Percentiles rank a stretch among this genome's conserved stretches.
These are phyloP conservation scores for Indri indri DNA, from an alignment of 2,113 vertebrate genomes.

Conservation along the genomic window DNA sequence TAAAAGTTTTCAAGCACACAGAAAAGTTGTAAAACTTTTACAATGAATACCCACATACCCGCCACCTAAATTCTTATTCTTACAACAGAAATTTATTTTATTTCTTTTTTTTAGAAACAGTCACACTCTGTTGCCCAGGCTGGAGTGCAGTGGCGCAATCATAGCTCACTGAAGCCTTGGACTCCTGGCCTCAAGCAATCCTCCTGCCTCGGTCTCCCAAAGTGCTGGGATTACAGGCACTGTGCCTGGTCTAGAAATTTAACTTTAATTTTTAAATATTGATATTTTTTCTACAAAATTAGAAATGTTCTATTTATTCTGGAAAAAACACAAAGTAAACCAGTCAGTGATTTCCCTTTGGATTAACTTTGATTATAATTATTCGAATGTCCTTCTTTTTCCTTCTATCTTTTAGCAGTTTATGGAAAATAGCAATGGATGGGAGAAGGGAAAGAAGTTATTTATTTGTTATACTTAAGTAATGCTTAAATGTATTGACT, in stretches of 20 bases:
- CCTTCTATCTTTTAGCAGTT: slow-evolving; percentile 19
- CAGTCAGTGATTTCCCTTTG: not conserved
- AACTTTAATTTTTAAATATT: not conserved
- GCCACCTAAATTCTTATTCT: slow-evolving; percentile 30
- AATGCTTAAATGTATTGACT: not conserved
- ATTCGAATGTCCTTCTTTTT: slow-evolving; percentile 1
- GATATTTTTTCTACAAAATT: not conserved
- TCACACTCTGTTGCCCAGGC: too few relatives aligned
- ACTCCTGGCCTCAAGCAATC: too few relatives aligned
- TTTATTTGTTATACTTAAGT: slow-evolving; percentile 20
- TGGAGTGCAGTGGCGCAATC: too few relatives aligned
- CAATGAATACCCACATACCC: not conserved
- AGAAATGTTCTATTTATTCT: not conserved
- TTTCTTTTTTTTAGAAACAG: too few relatives aligned
- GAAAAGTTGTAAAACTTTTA: slow-evolving; percentile 35
- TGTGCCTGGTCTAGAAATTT: not conserved
- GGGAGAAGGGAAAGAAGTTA: not conserved
- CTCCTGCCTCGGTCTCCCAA: too few relatives aligned
- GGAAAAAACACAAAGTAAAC: slow-evolving; percentile 15
- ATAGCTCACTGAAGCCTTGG: too few relatives aligned
- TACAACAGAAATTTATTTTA: not conserved
- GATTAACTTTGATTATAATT: slow-evolving; percentile 29
- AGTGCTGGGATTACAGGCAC: too few relatives aligned
- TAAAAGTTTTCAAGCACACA: slow-evolving; percentile 15
- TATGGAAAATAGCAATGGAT: slow-evolving; percentile 4